phyloP scores from a whole-genome alignment of 2,888 invertebrate species.

The Leucoptera coffeella region DNA sequence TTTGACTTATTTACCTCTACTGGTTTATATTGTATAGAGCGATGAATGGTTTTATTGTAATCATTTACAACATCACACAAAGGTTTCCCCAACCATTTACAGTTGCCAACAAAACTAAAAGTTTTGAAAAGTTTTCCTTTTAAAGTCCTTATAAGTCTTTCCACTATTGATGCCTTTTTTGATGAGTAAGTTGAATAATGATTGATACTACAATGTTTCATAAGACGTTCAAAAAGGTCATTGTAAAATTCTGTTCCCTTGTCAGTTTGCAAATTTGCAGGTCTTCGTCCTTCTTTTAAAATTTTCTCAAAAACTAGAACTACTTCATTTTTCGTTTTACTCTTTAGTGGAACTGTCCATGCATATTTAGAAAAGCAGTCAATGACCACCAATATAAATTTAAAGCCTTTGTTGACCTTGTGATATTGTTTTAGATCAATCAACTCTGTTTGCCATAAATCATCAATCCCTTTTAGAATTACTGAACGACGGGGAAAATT shows the following conservation, averaged over 20 bases:
- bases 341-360: constrained; percentile 15
- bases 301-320: not conserved
- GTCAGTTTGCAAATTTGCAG: constrained; percentile 9
- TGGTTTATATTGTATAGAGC: not conserved
- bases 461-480: constrained; percentile 15
- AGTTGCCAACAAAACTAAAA: constrained; percentile 5
- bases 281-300: constrained; percentile 1
- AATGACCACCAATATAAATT: constrained; percentile 11
- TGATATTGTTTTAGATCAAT: constrained; percentile 14
- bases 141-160: constrained; percentile 8
- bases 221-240: constrained; percentile 2
- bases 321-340: constrained; percentile 3
- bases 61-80: not conserved
- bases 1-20: not conserved
- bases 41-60: constrained; percentile 2
- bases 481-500: constrained; percentile 16
- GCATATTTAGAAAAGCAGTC: constrained; percentile 22
- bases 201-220: constrained; percentile 1
- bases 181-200: constrained; percentile 2
- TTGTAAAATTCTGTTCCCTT: too few species aligned
- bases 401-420: constrained; percentile 5
- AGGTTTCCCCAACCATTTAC: constrained; percentile 4
- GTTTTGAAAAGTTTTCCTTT: too few species aligned
- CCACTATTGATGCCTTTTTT: constrained; percentile 5
- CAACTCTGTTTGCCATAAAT: too few species aligned